Evolutionary conservation across 2,797 vertebrate species (phyloP).

Genomic region (Gymnoscopelus braueri): DNA sequence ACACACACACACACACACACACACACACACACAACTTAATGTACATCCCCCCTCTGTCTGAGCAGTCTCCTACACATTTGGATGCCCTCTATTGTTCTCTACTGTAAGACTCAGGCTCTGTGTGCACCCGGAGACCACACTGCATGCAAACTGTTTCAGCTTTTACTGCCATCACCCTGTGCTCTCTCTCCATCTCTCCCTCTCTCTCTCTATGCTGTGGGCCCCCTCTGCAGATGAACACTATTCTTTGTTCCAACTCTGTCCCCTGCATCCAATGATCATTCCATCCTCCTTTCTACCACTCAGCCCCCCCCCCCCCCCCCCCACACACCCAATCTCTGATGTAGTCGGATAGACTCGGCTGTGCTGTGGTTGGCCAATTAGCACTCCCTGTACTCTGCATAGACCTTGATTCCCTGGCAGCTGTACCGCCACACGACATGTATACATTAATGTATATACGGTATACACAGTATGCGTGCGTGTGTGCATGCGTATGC

Average conservation of each 20-base stretch:
- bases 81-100: conserved; percentile 40
- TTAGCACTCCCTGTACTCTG: conserved; percentile 85
- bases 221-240: conserved; percentile 48
- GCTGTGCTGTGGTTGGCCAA: conserved; percentile 85
- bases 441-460: neutral
- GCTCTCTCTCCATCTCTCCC: conserved; percentile 28
- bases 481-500: conserved; percentile 30
- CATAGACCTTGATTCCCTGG: conserved; percentile 75
- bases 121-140: conserved; percentile 24
- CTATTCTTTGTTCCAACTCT: conserved; percentile 36
- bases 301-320: conserved; percentile 35
- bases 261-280: conserved; percentile 31
- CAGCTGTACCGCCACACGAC: conserved; percentile 30
- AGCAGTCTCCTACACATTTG: conserved; percentile 1
- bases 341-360: conserved; percentile 67
- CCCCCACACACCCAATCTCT: conserved; percentile 55
- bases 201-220: conserved; percentile 17
- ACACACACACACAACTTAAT: too few relatives aligned
- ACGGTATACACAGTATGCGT: conserved; percentile 45
- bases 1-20: too few relatives aligned
- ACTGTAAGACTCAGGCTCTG: conserved; percentile 12
- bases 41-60: conserved; percentile 16
- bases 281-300: conserved; percentile 26
- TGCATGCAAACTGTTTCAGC: conserved; percentile 45
- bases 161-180: conserved; percentile 19